Evolutionary conservation across 2,888 invertebrate genomes (phyloP).

Genomic region (Chymomyza caudatula): DNA sequence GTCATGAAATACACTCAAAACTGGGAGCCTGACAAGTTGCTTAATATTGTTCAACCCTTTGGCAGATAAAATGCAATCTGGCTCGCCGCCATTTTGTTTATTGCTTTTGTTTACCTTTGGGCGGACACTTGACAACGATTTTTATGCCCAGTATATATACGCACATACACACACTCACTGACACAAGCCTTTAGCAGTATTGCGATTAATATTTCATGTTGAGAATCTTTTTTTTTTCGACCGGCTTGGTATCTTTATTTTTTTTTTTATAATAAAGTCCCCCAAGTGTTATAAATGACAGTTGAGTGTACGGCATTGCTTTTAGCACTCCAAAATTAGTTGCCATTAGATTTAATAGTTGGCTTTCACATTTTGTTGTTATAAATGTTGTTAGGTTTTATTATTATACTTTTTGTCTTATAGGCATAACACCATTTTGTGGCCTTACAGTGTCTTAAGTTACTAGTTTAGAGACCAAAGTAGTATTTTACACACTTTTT

Average conservation of each 20-base stretch:
- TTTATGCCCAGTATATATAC: not conserved
- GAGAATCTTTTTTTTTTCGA: slow-evolving; percentile 24
- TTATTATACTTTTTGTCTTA: not conserved
- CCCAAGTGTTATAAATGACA: slow-evolving; percentile 49
- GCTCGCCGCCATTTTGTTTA: not conserved
- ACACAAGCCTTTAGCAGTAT: not conserved
- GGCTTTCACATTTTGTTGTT: slow-evolving; percentile 32
- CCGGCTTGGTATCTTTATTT: slow-evolving; percentile 12
- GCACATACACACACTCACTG: not conserved
- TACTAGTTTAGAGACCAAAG: slow-evolving; percentile 21
- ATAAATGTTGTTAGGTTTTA: slow-evolving; percentile 32
- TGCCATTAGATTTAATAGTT: slow-evolving; percentile 52
- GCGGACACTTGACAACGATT: not conserved
- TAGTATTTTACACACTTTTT: slow-evolving; percentile 40
- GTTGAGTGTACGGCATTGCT: slow-evolving; percentile 18
- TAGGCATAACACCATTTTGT: not conserved
- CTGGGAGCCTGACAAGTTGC: not conserved
- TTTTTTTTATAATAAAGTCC: slow-evolving; percentile 10
- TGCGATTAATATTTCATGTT: slow-evolving; percentile 50
- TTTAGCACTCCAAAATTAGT: slow-evolving; percentile 41
- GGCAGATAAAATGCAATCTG: not conserved
- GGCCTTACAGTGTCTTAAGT: slow-evolving; percentile 10
- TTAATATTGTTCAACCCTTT: not conserved
- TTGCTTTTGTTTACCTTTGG: slow-evolving; percentile 1
- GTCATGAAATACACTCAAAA: no score